Evolutionary conservation across 1,140 invertebrate genomes (phyloP), one percentile per base, ranked within the genome.

Genomic region (Musca vetustissima): DNA sequence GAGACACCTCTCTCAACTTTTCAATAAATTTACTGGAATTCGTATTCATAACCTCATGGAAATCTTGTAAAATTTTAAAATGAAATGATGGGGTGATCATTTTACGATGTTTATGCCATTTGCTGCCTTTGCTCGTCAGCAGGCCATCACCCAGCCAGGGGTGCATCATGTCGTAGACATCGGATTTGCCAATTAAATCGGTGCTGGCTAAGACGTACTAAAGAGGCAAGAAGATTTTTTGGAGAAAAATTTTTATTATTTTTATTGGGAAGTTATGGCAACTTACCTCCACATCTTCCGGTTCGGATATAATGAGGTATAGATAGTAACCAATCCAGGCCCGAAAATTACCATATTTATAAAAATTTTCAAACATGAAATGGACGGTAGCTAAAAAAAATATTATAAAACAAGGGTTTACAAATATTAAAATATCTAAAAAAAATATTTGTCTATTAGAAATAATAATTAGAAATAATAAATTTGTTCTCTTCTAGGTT

Each of bases 21-120:
- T 83, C 73, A 2, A 94, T 81, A 22, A 95, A 83, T 49, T 87
- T 85, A 13, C 83, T 75, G 9, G 87, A 83, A 72, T 91, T 89
- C 49, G 87, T 84, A 72, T 92, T 89, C 80, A 95, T 92, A 9
- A 91, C 84, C 7, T 87, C 84, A 1, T 92, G 70, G 76, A 93
- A 94, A 69, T 90, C 85, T 69, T 93, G 88, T 21, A 94, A 81
- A 64, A 95, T 93, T 73, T 90, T 89, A 77, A 93, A 94, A 81
- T 95, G 93, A 78, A 95, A 95, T 3, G 93, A 88, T 2, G 93
- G 93, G 0, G 93, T 94, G 25, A 95, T 81, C 76, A 81, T 81
- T 59, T 81, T 81, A 21, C 79, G 73, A 64, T 81, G 79, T 55
- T 76, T 78, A 49, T 73, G 69, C 79, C 79, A 81, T 15, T 77